Evolutionary conservation across 1,140 invertebrate species (phyloP).

Genomic region (Bathynomus jamesi): DNA sequence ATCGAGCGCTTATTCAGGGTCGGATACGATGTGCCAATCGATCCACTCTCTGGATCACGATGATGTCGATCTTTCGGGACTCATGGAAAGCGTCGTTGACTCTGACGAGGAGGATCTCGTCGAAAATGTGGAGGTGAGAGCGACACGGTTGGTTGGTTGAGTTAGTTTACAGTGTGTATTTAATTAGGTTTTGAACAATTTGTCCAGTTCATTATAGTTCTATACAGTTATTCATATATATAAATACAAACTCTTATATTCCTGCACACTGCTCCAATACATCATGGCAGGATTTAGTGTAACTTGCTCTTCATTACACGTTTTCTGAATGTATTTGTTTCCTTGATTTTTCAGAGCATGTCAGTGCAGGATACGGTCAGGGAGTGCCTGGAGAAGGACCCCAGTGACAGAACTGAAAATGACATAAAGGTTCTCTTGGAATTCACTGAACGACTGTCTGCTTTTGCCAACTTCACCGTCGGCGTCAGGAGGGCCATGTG

Average conservation of each 20-base stretch:
- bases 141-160: not conserved
- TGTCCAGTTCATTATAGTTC: too few species aligned
- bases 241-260: too few species aligned
- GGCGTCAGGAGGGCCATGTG: constrained; percentile 85
- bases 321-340: not conserved
- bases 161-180: too few species aligned
- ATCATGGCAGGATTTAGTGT: too few species aligned
- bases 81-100: constrained; percentile 90
- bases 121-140: constrained; percentile 68
- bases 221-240: too few species aligned
- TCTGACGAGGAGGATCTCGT: constrained; percentile 91
- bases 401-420: constrained; percentile 81
- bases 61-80: constrained; percentile 82
- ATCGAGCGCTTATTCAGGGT: constrained; percentile 88
- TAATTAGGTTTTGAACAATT: too few species aligned
- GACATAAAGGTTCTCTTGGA: constrained; percentile 92
- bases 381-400: constrained; percentile 92
- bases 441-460: constrained; percentile 93
- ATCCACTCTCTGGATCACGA: constrained; percentile 56
- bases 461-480: constrained; percentile 86
- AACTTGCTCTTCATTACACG: too few species aligned
- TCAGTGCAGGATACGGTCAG: constrained; percentile 86
- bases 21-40: constrained; percentile 70
- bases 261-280: too few species aligned
- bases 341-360: constrained; percentile 55